Conservation (phyloP, 2,113 vertebrate genomes). For the Rhipidura dahli region DNA sequence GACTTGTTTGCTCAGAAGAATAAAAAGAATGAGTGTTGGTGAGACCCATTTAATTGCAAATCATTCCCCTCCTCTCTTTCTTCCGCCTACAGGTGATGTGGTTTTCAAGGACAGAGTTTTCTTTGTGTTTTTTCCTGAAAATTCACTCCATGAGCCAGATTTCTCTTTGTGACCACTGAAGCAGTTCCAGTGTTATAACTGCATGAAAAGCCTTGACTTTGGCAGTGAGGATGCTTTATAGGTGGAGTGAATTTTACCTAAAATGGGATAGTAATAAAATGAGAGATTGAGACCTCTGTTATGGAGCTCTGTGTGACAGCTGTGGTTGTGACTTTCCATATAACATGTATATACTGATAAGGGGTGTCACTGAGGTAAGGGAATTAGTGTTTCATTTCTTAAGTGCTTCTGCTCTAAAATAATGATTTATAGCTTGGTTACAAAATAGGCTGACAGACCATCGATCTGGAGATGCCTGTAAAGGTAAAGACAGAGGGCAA, state of each 20-base stretch:
- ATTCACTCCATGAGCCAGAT: neutral
- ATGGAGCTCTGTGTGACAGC: neutral
- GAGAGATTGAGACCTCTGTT: neutral
- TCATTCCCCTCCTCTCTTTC: neutral
- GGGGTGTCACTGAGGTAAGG: neutral
- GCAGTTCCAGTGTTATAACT: neutral
- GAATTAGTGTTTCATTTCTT: neutral
- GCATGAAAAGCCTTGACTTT: neutral
- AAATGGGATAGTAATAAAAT: neutral
- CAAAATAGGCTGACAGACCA: fast-evolving
- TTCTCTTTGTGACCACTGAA: neutral
- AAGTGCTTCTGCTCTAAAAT: neutral
- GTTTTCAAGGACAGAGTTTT: neutral
- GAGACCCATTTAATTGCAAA: slow-evolving; percentile 27
- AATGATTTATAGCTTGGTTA: neutral
- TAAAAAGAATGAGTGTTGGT: neutral
- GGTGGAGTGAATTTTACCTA: neutral
- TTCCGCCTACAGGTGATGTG: neutral
- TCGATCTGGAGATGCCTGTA: neutral
- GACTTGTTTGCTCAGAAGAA: slow-evolving; percentile 13
- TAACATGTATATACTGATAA: neutral
- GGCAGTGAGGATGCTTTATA: neutral
- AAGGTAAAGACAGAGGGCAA: neutral
- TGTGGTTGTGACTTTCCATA: neutral
- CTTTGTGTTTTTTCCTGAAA: neutral